Base-by-base conservation (phyloP, 2,113 vertebrate genomes). In the Archilochus colubris region DNA sequence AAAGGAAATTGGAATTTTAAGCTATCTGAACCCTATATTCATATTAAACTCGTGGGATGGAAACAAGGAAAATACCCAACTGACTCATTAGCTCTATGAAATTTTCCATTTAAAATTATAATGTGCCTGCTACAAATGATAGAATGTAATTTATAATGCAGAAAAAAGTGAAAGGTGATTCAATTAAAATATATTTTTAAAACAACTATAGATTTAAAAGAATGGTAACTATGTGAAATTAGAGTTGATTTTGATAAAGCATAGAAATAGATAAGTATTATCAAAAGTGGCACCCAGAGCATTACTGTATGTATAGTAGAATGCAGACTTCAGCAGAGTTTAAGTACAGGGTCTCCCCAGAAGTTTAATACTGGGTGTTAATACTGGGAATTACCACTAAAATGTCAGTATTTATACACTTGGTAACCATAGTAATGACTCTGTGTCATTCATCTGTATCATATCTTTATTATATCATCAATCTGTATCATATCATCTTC, bases 41-140 rank as follows among this genome's bases (percentile, higher is more conserved):
- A n/a, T 50, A 77, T 40, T 81, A 87, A 79, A 76, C 28, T 48
- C 2, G 0, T n/a, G 15, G 76, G 68, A 80, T 18, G 30, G 30
- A 83, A 92, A 74, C 21, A 82, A 68, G 21, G 66, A 76, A 75
- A 91, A 86, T 31, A 76, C 1, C 27, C 31, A 82, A 12, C 16
- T 44, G 57, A 64, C 31, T 85, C 62, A 58, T 40, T 50, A 89
- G 4, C 22, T 7, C 30, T 85, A 43, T 70, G 89, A 91, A 77
- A 73, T 66, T 38, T 91, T 92, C 69, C 50, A 76, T 70, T 74
- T 80, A 74, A 82, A 89, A 88, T 87, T 82, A 89, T 31, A 62
- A 51, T 22, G 13, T 85, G 75, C 43, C 61, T 62, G 30, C 46
- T 80, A 93, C 22, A 80, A 89, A 76, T 62, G 6, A 78, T 17